These are phyloP conservation scores for Halictus quadricinctus DNA, from an alignment of 2,888 invertebrate genomes.

Conservation along the genomic window DNA sequence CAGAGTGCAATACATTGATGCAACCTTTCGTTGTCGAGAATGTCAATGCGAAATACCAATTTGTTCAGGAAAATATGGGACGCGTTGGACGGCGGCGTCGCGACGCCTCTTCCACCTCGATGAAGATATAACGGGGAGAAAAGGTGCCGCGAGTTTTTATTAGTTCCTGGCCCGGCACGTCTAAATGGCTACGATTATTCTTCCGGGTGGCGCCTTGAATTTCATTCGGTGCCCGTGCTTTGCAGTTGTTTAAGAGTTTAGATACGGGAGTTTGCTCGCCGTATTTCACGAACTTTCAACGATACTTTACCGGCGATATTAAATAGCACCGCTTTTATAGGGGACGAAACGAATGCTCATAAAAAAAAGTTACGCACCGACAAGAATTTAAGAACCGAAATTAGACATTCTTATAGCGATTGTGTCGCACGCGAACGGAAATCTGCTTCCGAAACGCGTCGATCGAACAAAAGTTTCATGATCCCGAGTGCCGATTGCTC, in stretches of 20 bases:
- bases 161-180: slow-evolving; percentile 48
- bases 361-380: background rate
- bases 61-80: slow-evolving; percentile 10
- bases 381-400: slow-evolving; percentile 4
- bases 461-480: background rate
- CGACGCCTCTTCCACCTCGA: slow-evolving; percentile 31
- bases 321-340: background rate
- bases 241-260: slow-evolving; percentile 27
- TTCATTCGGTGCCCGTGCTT: slow-evolving; percentile 25
- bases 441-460: background rate
- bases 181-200: slow-evolving; percentile 52
- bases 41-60: slow-evolving; percentile 46
- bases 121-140: slow-evolving; percentile 40
- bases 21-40: slow-evolving; percentile 36
- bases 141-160: slow-evolving; percentile 46
- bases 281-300: slow-evolving; percentile 34
- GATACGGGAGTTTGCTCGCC: slow-evolving; percentile 2
- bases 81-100: slow-evolving; percentile 33
- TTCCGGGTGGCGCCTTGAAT: slow-evolving; percentile 35
- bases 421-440: background rate
- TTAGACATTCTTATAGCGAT: slow-evolving; percentile 3
- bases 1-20: background rate
- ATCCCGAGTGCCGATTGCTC: background rate
- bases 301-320: slow-evolving; percentile 22
- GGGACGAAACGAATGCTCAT: background rate